A percentile compares a stretch with the other conserved stretches of the same genome.
phyloP scores from a whole-genome alignment of 2,888 invertebrate species.

The Eupithecia inturbata region DNA sequence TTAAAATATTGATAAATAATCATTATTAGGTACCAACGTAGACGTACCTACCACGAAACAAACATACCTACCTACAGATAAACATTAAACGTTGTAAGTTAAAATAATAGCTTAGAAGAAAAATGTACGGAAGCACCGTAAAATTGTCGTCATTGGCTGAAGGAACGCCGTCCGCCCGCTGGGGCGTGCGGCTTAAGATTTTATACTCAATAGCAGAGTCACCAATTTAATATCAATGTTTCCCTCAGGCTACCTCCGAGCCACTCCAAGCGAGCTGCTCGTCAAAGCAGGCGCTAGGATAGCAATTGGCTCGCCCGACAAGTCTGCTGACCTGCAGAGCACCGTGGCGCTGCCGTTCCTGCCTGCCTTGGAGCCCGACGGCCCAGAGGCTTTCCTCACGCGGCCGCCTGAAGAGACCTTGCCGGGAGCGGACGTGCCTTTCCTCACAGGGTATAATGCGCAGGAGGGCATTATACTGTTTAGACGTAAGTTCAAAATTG shows the following conservation, averaged over 20 bases:
- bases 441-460: constrained; percentile 86
- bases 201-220: background rate
- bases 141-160: no score
- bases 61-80: no score
- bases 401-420: constrained; percentile 76
- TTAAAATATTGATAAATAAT: no score
- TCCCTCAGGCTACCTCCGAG: constrained; percentile 80
- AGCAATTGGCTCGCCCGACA: constrained; percentile 67
- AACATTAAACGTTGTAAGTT: no score
- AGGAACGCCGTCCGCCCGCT: no score
- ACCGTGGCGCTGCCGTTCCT: constrained; percentile 86
- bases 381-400: constrained; percentile 81
- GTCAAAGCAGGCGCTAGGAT: constrained; percentile 84
- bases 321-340: constrained; percentile 77
- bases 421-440: constrained; percentile 83
- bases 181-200: no score
- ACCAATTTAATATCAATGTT: background rate
- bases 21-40: no score
- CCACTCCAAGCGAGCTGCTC: constrained; percentile 84
- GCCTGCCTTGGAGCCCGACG: constrained; percentile 78
- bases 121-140: no score
- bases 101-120: no score
- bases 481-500: constrained; percentile 73
- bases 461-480: constrained; percentile 87
- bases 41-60: no score